A percentile compares a stretch with the other conserved stretches of the same genome.
Conservation (phyloP, 2,113 vertebrate species). For the Nothoprocta pentlandii region DNA sequence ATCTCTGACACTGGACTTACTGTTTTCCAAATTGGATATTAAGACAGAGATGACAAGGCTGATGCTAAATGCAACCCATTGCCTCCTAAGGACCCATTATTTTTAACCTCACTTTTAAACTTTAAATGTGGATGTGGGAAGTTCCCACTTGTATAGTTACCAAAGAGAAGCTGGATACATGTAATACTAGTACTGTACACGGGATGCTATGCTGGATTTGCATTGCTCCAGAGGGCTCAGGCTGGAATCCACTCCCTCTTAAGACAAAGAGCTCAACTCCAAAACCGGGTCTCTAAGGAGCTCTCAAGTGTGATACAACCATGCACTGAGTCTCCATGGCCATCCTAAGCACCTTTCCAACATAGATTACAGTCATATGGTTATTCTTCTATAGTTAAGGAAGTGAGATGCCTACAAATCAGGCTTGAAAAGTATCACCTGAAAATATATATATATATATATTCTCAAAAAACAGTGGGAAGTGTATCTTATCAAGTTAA, state of each 20-base stretch:
- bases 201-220: not conserved
- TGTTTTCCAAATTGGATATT: not conserved
- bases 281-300: not conserved
- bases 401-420: not conserved
- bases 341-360: not conserved
- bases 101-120: not conserved
- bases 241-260: not conserved
- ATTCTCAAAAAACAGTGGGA: not conserved
- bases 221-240: not conserved
- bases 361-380: too few species aligned
- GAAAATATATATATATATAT: not conserved
- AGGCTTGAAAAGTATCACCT: not conserved
- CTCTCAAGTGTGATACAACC: too few species aligned
- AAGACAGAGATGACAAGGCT: not conserved
- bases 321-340: not conserved
- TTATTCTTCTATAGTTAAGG: not conserved
- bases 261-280: not conserved
- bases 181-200: not conserved
- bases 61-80: not conserved
- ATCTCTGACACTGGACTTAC: not conserved
- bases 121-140: not conserved
- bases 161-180: not conserved
- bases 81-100: not conserved
- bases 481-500: not conserved
- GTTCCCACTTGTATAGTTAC: not conserved